phyloP scores from a whole-genome alignment of 2,113 vertebrate genomes.

The Actenoides hombroni region DNA sequence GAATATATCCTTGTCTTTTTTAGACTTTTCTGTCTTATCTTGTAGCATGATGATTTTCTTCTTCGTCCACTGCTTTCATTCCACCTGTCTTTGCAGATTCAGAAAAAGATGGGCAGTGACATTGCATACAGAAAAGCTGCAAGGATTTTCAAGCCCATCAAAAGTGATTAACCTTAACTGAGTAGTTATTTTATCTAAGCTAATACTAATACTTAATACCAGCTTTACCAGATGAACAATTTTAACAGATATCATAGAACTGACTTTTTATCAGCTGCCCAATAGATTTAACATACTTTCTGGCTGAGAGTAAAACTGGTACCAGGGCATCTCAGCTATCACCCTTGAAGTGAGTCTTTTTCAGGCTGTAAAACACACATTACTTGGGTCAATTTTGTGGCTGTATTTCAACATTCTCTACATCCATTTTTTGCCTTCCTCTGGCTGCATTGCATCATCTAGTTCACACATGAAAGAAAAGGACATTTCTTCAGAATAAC shows the following conservation, averaged over 20 bases:
- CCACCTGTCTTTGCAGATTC: background rate
- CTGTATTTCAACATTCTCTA: background rate
- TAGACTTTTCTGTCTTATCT: background rate
- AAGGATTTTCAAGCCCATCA: slow-evolving; percentile 7
- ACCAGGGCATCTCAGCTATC: background rate
- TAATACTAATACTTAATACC: background rate
- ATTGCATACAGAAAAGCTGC: background rate
- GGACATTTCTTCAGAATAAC: background rate
- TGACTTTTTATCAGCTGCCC: background rate
- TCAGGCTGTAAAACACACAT: background rate
- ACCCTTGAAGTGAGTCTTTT: background rate
- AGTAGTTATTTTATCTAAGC: background rate
- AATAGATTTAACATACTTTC: background rate
- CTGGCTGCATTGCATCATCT: background rate
- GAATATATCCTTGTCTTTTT: background rate
- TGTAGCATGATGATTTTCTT: background rate
- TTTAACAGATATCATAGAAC: slow-evolving; percentile 9
- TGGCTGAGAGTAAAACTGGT: background rate
- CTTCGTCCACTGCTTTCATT: background rate
- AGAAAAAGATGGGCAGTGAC: background rate
- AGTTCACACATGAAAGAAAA: background rate
- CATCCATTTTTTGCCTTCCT: background rate
- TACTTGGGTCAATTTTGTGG: background rate
- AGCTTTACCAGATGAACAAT: background rate
- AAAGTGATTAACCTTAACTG: background rate